Percentiles rank a stretch among this genome's conserved stretches.
phyloP scores from a whole-genome alignment of 2,888 invertebrate genomes.

The Lochmaea capreae region DNA sequence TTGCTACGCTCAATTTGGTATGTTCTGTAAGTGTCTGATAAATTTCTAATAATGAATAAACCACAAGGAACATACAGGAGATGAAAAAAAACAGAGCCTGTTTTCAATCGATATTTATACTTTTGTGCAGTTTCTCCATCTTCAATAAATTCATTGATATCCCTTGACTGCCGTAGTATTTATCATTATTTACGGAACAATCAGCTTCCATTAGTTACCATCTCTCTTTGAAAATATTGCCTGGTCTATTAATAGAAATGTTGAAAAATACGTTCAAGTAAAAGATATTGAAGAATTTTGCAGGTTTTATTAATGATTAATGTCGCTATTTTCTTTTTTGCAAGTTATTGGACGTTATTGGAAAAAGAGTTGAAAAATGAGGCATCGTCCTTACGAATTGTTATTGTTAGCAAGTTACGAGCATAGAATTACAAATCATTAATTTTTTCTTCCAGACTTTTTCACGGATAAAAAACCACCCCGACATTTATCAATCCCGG shows the following conservation, averaged over 20 bases:
- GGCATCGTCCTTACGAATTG: conserved; percentile 3
- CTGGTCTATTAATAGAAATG: neutral
- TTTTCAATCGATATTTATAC: neutral
- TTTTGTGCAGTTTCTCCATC: neutral
- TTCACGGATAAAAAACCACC: neutral
- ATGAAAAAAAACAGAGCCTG: too few relatives aligned
- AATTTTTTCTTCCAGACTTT: neutral
- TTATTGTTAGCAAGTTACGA: conserved; percentile 11
- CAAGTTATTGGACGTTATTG: conserved; percentile 12
- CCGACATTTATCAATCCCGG: too few relatives aligned
- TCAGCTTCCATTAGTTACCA: neutral
- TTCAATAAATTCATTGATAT: neutral
- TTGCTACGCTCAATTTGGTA: too few relatives aligned
- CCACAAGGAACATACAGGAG: too few relatives aligned
- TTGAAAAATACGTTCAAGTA: conserved; percentile 10
- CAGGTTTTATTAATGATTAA: conserved; percentile 17
- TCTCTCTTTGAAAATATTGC: neutral
- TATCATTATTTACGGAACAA: neutral
- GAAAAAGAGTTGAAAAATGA: conserved; percentile 14
- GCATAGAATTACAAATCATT: conserved; percentile 13
- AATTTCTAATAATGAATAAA: too few relatives aligned
- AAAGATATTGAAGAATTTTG: conserved; percentile 12
- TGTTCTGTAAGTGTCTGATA: too few relatives aligned
- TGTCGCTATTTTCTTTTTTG: conserved; percentile 7
- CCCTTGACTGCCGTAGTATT: neutral